Base-by-base conservation (phyloP, 2,888 invertebrate genomes). In the Protodeltote pygarga region DNA sequence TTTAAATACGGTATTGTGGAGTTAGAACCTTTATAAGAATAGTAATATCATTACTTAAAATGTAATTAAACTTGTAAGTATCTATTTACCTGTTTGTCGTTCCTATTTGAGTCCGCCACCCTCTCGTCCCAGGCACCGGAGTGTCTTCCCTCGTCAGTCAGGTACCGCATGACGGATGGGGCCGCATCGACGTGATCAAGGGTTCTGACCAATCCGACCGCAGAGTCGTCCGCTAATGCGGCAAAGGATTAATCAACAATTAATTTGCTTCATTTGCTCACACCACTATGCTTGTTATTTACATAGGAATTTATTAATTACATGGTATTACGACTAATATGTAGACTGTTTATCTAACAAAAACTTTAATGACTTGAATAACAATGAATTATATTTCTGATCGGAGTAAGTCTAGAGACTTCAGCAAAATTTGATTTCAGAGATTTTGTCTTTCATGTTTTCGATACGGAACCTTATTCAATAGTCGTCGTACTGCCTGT, bases 131-230 rank as follows among this genome's bases (percentile, higher is more conserved):
- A 15, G 20, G 35, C 17, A 19, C 47, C 45, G 16, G 6, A 19
- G 27, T 3, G 33, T 3, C 41, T 13, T 34, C 47, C 49, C 61
- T 58, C 54, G 61, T 52, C 62, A 65, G 58, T 60, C 63, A 65
- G 65, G 65, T 60, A 63, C 63, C 60, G 46, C 74, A 71, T 77
- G 76, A 76, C 70, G 69, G 75, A 77, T 77, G 74, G 57, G 47
- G 42, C 58, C 64, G 59, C 65, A 70, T 71, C 68, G 63, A 71
- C 75, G 74, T 75, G 77, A 73, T 77, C 77, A 71, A 73, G 73
- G 71, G 71, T 45, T 55, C 54, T 57, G 60, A 53, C 64, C 62
- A 65, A 59, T 52, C 57, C 61, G 39, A 53, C 64, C 70, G 53
- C 71, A 55, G 25, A 45, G 10, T 31, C 41, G 44, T 41, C 53